Conservation (phyloP, 2,113 vertebrate species). For the Sturnus vulgaris region DNA sequence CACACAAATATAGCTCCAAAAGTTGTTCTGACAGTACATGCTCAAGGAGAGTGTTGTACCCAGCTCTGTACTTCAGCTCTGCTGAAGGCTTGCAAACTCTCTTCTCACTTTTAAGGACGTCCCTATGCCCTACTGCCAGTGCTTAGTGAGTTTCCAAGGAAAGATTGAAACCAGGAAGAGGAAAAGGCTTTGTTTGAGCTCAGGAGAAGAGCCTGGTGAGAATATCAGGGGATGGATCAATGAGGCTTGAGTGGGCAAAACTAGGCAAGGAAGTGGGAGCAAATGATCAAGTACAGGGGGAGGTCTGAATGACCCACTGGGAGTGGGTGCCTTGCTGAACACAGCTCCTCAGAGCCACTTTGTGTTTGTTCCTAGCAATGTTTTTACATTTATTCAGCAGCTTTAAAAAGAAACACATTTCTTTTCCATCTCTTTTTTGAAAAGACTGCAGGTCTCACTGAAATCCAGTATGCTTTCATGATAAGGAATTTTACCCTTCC, state of each 20-base stretch:
- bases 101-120: background rate
- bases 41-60: background rate
- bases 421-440: background rate
- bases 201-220: background rate
- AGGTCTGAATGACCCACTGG: background rate
- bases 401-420: background rate
- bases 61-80: background rate
- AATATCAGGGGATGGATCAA: background rate
- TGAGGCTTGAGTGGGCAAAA: background rate
- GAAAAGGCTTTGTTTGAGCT: background rate
- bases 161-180: background rate
- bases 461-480: background rate
- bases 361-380: background rate
- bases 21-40: background rate
- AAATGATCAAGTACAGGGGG: accelerated
- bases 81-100: background rate
- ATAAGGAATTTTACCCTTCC: background rate
- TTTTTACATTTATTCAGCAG: background rate
- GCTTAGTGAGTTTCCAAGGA: background rate
- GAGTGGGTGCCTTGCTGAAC: background rate
- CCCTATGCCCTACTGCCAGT: background rate
- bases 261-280: background rate
- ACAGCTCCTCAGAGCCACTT: background rate
- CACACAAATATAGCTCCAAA: background rate
- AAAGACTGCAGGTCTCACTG: background rate